phyloP scores from a whole-genome alignment of 2,113 vertebrate species.

The Catharus fuscescens region DNA sequence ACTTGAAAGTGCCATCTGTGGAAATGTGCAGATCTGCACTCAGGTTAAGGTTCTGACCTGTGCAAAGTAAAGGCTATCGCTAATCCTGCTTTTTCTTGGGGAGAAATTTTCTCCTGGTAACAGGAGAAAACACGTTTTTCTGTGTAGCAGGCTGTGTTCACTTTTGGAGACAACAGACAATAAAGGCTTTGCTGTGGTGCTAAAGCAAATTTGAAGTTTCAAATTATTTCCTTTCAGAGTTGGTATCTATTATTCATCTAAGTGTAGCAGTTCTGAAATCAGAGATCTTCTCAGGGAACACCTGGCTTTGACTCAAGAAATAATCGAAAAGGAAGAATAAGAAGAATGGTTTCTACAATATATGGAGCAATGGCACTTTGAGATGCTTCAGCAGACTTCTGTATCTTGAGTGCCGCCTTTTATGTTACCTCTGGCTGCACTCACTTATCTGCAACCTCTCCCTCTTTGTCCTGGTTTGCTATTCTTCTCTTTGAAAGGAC shows the following conservation, averaged over 20 bases:
- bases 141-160: neutral
- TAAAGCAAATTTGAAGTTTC: neutral
- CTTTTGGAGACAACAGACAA: neutral
- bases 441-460: neutral
- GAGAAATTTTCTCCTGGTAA: neutral
- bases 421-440: conserved; percentile 4
- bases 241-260: neutral
- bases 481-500: neutral
- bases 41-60: neutral
- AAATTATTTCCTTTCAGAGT: neutral
- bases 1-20: neutral
- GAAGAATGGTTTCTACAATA: neutral
- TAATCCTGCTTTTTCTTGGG: neutral
- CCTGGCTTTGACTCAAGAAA: neutral
- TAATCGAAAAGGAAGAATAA: neutral
- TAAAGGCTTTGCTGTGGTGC: neutral
- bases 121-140: neutral
- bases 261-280: neutral
- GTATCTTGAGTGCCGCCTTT: neutral
- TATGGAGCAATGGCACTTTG: neutral
- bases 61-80: neutral
- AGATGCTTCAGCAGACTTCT: neutral
- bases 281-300: neutral
- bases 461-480: neutral
- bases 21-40: neutral